Percentiles rank a stretch among this genome's conserved stretches.
These are phyloP conservation scores for Ridgeia piscesae DNA, from an alignment of 1,140 invertebrate genomes.

Conservation along the genomic window DNA sequence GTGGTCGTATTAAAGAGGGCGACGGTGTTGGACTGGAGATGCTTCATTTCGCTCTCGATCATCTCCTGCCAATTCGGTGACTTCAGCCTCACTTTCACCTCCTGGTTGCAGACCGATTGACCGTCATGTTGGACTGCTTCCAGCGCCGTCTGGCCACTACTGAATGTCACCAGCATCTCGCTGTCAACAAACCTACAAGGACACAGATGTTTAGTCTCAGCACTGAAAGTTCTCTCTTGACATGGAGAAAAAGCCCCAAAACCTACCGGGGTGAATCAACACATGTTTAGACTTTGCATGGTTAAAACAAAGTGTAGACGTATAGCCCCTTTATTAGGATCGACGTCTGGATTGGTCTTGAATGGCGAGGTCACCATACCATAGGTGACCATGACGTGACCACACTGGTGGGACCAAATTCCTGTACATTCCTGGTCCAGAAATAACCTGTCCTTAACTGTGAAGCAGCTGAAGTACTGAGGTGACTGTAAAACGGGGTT, in stretches of 20 bases:
- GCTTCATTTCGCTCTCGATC: conserved; percentile 77
- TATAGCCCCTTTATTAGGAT: no score
- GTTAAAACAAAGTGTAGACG: no score
- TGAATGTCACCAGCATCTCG: conserved; percentile 86
- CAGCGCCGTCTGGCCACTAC: conserved; percentile 80
- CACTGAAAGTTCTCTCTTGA: background rate
- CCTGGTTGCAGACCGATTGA: conserved; percentile 64
- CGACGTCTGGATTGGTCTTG: no score
- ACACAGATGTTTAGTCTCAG: background rate
- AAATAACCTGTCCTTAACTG: no score
- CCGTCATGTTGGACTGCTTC: conserved; percentile 68
- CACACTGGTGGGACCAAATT: no score
- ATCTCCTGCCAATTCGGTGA: conserved; percentile 80
- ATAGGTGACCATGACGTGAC: no score
- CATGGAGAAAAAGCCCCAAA: background rate
- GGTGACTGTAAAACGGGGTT: no score
- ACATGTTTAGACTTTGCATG: no score
- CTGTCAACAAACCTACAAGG: conserved; percentile 79
- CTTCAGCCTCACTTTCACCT: conserved; percentile 75
- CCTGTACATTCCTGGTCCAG: no score
- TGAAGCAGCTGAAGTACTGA: no score
- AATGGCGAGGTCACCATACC: no score
- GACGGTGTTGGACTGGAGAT: conserved; percentile 81
- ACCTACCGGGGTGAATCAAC: no score
- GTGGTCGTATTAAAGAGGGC: conserved; percentile 63